phyloP scores from a whole-genome alignment of 2,797 vertebrate genomes.

The Petrocephalus sullivani region DNA sequence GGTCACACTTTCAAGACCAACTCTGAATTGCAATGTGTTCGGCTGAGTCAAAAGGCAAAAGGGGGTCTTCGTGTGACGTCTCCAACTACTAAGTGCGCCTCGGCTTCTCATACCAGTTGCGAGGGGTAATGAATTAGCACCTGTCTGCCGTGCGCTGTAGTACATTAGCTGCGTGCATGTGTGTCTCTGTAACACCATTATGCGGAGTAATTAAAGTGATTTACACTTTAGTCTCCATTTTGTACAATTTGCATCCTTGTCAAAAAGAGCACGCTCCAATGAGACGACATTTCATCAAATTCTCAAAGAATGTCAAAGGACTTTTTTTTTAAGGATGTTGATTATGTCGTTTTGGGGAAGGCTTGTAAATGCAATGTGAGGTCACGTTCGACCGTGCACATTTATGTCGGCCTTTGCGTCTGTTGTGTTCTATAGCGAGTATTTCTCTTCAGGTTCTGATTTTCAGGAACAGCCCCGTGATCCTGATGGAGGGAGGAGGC shows the following conservation, averaged over 20 bases:
- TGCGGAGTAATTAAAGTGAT: neutral
- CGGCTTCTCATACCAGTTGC: neutral
- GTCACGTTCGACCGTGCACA: neutral
- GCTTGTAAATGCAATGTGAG: neutral
- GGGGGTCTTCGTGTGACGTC: neutral
- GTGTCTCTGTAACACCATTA: constrained; percentile 3
- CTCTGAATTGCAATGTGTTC: constrained; percentile 12
- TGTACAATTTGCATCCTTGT: neutral
- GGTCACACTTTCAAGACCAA: neutral
- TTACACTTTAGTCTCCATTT: neutral
- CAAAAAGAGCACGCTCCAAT: neutral
- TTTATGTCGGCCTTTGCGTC: neutral
- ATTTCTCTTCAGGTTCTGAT: neutral
- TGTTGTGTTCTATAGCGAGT: neutral
- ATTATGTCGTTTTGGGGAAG: neutral
- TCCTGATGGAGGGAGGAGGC: neutral
- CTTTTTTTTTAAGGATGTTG: neutral
- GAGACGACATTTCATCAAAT: neutral
- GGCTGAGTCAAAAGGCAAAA: neutral
- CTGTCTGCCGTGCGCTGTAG: neutral
- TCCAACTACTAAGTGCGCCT: constrained; percentile 6
- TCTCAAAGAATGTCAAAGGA: neutral
- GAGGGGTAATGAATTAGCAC: neutral
- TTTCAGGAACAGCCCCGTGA: neutral
- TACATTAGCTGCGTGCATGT: neutral